These are phyloP conservation scores for Chelidonichthys spinosus DNA, from an alignment of 2,797 vertebrate genomes.

Conservation along the genomic window DNA sequence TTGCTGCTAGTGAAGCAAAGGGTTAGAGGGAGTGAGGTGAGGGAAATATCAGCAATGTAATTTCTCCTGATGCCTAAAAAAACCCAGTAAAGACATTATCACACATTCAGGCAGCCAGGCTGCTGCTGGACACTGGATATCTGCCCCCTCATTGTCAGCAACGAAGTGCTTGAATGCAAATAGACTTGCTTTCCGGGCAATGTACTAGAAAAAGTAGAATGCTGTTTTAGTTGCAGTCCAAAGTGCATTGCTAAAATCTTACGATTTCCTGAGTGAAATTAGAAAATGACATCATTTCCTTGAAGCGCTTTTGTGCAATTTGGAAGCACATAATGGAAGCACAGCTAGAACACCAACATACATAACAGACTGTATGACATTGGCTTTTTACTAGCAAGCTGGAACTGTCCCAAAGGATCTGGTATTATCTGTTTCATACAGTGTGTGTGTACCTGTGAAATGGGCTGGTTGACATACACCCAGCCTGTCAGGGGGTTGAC, in stretches of 20 bases:
- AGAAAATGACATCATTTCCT: too few relatives aligned
- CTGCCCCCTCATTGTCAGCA: slow-evolving; percentile 13
- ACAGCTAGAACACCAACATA: neutral
- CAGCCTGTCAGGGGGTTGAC: slow-evolving; percentile 91
- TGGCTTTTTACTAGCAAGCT: neutral
- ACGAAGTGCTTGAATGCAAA: slow-evolving; percentile 24
- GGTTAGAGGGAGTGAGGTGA: slow-evolving; percentile 40
- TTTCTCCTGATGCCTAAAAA: slow-evolving; percentile 30
- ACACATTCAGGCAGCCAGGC: slow-evolving; percentile 19
- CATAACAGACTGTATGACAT: neutral
- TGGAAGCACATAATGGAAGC: too few relatives aligned
- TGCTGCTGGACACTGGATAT: slow-evolving; percentile 23
- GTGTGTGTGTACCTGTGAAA: slow-evolving; percentile 85
- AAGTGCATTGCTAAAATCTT: neutral
- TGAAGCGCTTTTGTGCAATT: too few relatives aligned
- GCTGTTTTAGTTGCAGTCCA: neutral
- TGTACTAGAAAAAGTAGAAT: neutral
- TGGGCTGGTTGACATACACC: slow-evolving; percentile 90
- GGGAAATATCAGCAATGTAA: slow-evolving; percentile 36
- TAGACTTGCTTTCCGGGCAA: neutral
- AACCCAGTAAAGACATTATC: slow-evolving; percentile 38
- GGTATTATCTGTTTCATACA: neutral
- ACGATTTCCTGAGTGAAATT: too few relatives aligned
- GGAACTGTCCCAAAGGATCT: neutral
- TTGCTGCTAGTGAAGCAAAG: slow-evolving; percentile 19